A percentile compares a stretch with the other conserved stretches of the same genome.
Conservation (phyloP, 2,888 invertebrate species). For the Alentia gelatinosa region DNA sequence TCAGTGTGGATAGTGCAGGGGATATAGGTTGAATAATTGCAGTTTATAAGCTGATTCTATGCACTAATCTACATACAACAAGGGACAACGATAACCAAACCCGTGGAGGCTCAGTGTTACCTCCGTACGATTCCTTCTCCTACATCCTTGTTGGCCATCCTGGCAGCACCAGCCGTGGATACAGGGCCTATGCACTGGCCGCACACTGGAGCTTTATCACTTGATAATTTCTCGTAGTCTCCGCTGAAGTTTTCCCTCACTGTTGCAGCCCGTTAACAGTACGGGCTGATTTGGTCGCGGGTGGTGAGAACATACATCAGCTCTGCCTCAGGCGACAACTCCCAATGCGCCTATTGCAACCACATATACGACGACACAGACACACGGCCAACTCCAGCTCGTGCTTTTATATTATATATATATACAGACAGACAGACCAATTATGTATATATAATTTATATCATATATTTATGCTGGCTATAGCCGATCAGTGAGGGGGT, state of each 20-base stretch:
- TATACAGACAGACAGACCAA: not conserved
- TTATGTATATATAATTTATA: not conserved
- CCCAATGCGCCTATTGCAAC: not conserved
- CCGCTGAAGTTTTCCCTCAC: not conserved
- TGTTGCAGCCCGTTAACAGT: not conserved
- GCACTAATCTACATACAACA: not conserved
- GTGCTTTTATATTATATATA: not conserved
- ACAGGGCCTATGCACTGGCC: not conserved
- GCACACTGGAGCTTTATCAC: not conserved
- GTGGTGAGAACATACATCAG: not conserved
- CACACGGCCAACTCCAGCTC: not conserved
- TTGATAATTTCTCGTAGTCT: not conserved
- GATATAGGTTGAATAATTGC: not conserved
- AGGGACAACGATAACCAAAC: not conserved
- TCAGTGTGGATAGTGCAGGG: not conserved
- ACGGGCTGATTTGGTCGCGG: not conserved
- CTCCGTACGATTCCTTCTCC: slow-evolving; percentile 3
- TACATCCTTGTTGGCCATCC: not conserved
- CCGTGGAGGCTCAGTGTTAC: not conserved
- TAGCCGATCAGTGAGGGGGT: not conserved
- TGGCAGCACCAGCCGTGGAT: not conserved
- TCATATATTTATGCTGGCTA: not conserved
- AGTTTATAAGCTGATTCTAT: not conserved
- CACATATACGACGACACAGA: not conserved
- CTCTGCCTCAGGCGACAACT: not conserved